Base-by-base conservation (phyloP, 2,888 invertebrate genomes). In the Lasioglossum malachurum region DNA sequence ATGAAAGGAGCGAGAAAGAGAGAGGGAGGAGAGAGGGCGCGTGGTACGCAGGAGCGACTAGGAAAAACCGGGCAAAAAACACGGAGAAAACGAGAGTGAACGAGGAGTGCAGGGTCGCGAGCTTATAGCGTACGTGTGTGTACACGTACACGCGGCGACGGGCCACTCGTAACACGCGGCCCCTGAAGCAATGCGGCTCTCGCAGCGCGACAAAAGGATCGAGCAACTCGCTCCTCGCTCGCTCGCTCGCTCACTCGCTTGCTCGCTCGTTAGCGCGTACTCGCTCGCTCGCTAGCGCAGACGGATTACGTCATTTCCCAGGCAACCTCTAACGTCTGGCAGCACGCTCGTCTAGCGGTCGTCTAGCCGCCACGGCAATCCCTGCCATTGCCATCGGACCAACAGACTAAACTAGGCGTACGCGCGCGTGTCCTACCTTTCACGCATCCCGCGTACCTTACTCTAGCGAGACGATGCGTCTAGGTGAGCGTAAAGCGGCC, bases 321-420 rank as follows among this genome's bases (percentile, higher is more conserved):
- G 89, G 83, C 92, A 88, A 91, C 82, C 90, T 92, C 92, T 93
- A 93, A 93, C 93, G 93, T 92, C 92, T 92, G 92, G 92, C 89
- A 91, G 91, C 89, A 91, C 89, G 87, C 88, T 92, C 94, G 95
- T 95, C 95, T 95, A 95, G 94, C 94, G 94, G 89, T 93, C 92
- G 95, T 95, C 95, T 95, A 94, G 94, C 92, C 94, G 93, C 91
- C 94, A 83, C 82, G 85, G 80, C 83, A 46, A 83, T 87, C 80
- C 84, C 85, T 80, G 83, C 90, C 41, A n/a, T 84, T 80, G 83
- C 90, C 41, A n/a, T 84, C 78, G 85, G 80, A 82, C 87, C 87
- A 89, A 84, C 86, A 84, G 86, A 46, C 76, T 74, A 72, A 69
- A 83, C 87, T 72, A 82, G 78, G 82, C 88, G 80, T 89, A 78